These are phyloP conservation scores for Mythimna ferrago DNA, from an alignment of 2,888 invertebrate species.

Conservation along the genomic window DNA sequence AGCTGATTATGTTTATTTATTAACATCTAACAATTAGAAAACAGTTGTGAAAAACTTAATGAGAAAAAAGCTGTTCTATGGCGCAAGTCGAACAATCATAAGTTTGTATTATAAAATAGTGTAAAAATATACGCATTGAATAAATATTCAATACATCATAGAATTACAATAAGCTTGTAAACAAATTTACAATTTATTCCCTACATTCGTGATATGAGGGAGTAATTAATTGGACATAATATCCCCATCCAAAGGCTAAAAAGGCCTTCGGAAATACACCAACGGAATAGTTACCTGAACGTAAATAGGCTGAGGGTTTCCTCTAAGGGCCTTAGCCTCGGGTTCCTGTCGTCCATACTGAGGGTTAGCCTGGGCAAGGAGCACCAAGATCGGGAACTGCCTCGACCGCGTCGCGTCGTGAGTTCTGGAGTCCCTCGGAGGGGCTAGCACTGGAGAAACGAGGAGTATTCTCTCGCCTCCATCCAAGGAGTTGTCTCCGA, in stretches of 20 bases:
- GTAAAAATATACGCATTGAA: not conserved
- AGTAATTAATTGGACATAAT: not conserved
- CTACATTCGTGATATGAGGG: too few relatives aligned
- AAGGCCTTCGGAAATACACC: not conserved
- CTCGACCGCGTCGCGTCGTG: constrained; percentile 81
- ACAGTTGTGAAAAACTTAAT: too few relatives aligned
- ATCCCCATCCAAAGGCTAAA: not conserved
- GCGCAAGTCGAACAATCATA: not conserved
- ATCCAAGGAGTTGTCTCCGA: constrained; percentile 81
- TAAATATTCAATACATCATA: not conserved
- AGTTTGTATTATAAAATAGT: not conserved
- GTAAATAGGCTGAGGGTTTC: constrained; percentile 80
- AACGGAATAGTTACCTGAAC: constrained; percentile 79
- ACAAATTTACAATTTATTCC: not conserved
- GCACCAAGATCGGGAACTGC: constrained; percentile 85
- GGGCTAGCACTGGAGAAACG: constrained; percentile 85
- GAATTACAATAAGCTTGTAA: constrained; percentile 8
- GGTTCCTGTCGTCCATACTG: constrained; percentile 71
- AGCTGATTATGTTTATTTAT: too few relatives aligned
- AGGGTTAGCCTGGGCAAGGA: constrained; percentile 77
- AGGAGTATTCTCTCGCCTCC: constrained; percentile 80
- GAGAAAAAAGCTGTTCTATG: too few relatives aligned
- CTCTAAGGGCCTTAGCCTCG: constrained; percentile 80
- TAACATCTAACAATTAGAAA: too few relatives aligned
- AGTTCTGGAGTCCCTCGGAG: constrained; percentile 81